Conservation (phyloP, 2,888 invertebrate species). For the Metellina segmentata region DNA sequence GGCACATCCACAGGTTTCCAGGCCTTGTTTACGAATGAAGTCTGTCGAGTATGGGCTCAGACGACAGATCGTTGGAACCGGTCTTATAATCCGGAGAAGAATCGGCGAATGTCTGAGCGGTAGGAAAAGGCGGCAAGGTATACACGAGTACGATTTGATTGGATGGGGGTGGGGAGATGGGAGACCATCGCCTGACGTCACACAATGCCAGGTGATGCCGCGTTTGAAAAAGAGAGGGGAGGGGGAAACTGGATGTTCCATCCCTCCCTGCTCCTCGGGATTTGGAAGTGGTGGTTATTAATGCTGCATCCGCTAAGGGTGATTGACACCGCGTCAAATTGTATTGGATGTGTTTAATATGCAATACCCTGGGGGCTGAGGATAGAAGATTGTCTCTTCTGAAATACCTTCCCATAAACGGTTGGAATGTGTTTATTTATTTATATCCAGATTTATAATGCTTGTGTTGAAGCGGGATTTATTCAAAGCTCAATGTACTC, state of each 20-base stretch:
- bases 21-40: background rate
- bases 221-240: background rate
- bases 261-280: background rate
- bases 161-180: constrained; percentile 56
- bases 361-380: background rate
- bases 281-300: constrained; percentile 52
- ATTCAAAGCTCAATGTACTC: too few species aligned
- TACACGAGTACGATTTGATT: constrained; percentile 61
- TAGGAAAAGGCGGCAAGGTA: constrained; percentile 61
- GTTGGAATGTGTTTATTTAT: too few species aligned
- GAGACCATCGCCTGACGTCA: constrained; percentile 64
- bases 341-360: constrained; percentile 47
- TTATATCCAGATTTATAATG: too few species aligned
- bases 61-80: constrained; percentile 39
- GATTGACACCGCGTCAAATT: constrained; percentile 62
- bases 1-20: background rate
- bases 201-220: constrained; percentile 65
- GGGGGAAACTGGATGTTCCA: constrained; percentile 20
- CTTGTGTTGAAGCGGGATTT: too few species aligned
- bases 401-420: background rate
- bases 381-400: background rate
- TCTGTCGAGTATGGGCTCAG: too few species aligned
- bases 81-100: constrained; percentile 37
- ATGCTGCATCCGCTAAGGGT: constrained; percentile 57
- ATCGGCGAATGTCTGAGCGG: constrained; percentile 47